phyloP scores from a whole-genome alignment of 2,797 vertebrate genomes.

The Crypturellus tataupa region DNA sequence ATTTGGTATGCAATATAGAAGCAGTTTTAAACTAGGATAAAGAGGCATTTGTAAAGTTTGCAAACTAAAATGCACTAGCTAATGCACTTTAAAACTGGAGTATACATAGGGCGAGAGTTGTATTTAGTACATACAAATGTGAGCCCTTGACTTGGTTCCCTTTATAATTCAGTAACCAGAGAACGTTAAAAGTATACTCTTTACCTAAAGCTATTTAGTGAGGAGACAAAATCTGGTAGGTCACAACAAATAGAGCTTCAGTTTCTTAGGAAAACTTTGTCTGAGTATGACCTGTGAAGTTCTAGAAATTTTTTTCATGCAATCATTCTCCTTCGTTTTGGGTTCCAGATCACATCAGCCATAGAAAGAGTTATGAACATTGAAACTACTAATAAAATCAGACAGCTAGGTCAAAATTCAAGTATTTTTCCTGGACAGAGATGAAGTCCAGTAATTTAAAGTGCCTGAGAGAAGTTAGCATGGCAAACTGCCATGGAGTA shows the following conservation, averaged over 20 bases:
- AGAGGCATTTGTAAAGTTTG: background rate
- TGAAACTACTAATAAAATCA: background rate
- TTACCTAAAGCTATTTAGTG: background rate
- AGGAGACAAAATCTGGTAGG: background rate
- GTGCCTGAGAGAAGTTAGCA: background rate
- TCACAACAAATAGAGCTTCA: background rate
- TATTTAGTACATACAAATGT: background rate
- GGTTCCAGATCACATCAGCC: background rate
- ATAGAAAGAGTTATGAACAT: background rate
- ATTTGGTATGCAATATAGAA: background rate
- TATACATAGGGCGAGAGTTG: fast-evolving
- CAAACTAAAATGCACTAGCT: background rate
- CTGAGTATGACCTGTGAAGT: background rate
- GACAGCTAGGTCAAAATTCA: background rate
- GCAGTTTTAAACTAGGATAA: background rate
- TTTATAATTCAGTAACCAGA: background rate
- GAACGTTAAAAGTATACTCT: background rate
- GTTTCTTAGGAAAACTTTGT: background rate
- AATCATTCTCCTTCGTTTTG: background rate
- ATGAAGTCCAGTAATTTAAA: background rate
- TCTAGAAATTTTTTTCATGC: background rate
- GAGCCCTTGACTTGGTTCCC: background rate
- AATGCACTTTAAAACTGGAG: background rate
- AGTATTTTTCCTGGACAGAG: background rate
- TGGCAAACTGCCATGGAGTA: background rate